A percentile compares a stretch with the other conserved stretches of the same genome.
Conservation (phyloP, 2,797 vertebrate species). For the Pangasius djambal region DNA sequence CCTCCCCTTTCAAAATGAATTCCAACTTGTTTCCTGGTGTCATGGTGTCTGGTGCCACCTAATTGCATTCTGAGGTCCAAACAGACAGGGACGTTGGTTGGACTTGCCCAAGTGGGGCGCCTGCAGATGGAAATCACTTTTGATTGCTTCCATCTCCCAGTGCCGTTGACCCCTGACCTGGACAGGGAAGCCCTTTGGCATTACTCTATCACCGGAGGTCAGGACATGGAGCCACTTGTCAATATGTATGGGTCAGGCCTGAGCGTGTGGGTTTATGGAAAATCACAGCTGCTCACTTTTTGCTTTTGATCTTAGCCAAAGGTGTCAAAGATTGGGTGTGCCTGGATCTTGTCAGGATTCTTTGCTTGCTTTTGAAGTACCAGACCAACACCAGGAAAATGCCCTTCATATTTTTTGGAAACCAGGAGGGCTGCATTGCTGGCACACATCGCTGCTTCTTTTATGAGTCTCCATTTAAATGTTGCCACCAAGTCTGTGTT, state of each 20-base stretch:
- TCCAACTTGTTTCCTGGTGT: constrained; percentile 48
- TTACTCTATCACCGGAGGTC: constrained; percentile 47
- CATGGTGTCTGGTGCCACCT: constrained; percentile 47
- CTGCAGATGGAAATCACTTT: constrained; percentile 73
- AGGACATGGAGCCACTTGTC: constrained; percentile 46
- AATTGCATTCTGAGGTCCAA: constrained; percentile 40
- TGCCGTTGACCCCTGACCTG: constrained; percentile 73
- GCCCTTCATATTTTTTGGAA: constrained; percentile 4
- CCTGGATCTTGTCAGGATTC: constrained; percentile 40
- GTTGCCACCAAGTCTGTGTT: constrained; percentile 56
- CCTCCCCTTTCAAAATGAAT: constrained; percentile 15
- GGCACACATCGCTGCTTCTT: constrained; percentile 27
- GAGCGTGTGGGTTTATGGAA: constrained; percentile 52
- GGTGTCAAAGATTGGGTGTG: constrained; percentile 36
- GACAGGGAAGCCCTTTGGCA: constrained; percentile 64
- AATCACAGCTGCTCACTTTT: constrained; percentile 56
- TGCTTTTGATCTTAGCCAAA: constrained; percentile 57
- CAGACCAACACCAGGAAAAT: constrained; percentile 32
- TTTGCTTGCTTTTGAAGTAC: constrained; percentile 28
- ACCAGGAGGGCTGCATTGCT: constrained; percentile 34
- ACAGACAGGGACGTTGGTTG: constrained; percentile 46
- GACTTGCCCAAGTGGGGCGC: constrained; percentile 66
- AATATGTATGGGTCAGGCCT: constrained; percentile 45
- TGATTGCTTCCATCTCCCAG: constrained; percentile 69
- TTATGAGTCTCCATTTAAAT: constrained; percentile 44